A percentile compares a stretch with the other conserved stretches of the same genome.
Conservation (phyloP, 2,888 invertebrate genomes). For the Slavum lentiscoides region DNA sequence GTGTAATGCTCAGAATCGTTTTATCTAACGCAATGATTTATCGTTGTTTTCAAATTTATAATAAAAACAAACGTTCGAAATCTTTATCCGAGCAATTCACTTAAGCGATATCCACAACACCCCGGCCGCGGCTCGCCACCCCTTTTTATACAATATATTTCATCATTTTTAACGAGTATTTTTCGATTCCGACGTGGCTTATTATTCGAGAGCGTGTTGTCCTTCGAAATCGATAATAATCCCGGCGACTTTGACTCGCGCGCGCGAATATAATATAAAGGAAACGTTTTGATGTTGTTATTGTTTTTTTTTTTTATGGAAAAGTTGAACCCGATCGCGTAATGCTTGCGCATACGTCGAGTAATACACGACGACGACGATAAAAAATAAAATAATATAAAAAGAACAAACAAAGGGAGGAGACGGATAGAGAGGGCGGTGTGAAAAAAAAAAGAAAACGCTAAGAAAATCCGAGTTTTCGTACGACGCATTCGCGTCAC, state of each 20-base stretch:
- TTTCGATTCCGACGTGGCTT: not conserved
- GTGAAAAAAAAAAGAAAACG: not conserved
- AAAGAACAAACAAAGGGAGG: not conserved
- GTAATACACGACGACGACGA: not conserved
- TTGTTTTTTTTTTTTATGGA: too few relatives aligned
- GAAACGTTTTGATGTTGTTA: not conserved
- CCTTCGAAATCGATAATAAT: not conserved
- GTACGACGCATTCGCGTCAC: slow-evolving; percentile 21
- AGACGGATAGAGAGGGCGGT: too few relatives aligned
- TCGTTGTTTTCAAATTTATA: too few relatives aligned
- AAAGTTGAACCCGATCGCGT: slow-evolving; percentile 9
- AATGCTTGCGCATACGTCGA: not conserved
- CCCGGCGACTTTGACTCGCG: not conserved
- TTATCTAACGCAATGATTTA: too few relatives aligned
- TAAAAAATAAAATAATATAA: not conserved
- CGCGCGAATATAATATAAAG: not conserved
- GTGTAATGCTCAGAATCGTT: too few relatives aligned
- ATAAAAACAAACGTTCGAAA: too few relatives aligned
- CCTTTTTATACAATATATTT: too few relatives aligned
- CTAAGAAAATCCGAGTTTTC: slow-evolving; percentile 2
- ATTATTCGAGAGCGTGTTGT: not conserved
- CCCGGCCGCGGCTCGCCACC: too few relatives aligned
- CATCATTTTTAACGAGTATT: not conserved
- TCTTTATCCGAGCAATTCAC: too few relatives aligned
- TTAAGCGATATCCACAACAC: too few relatives aligned